Evolutionary conservation across 2,113 vertebrate genomes (phyloP), one percentile per base, ranked within the genome.

Genomic region (Zapornia atra): DNA sequence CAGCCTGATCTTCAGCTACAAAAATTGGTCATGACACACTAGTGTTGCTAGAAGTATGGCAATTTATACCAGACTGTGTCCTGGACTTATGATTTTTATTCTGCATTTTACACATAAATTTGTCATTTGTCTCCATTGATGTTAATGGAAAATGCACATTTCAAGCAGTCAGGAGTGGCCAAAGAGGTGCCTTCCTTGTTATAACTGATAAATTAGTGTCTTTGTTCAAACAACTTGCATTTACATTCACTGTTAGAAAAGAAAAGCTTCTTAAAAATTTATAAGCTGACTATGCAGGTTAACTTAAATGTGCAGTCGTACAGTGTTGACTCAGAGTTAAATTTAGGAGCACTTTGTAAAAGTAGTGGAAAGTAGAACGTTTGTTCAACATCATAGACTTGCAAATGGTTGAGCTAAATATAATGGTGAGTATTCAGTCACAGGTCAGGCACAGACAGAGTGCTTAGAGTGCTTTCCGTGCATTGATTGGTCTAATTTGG

Each of bases 271-370:
- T 97, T 93, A 97, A 95, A 97, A 91, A 96, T 97, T 92, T 94
- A 93, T 94, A 96, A 97, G 93, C 94, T 97, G 96, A 97, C 95
- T 96, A 22, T 88, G 95, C 96, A 97, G 83, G 94, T 95, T 97
- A 96, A 96, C 91, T 94, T 94, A 92, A 94, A 95, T 94, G 77
- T 87, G 87, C 89, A 94, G 42, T 83, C 0, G 11, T 69, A 92
- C 66, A 68, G 90, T 85, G 96, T 97, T 96, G 94, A 93, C 92
- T 97, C 94, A 95, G 84, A 96, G 94, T 93, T 97, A 97, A 96
- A 96, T 96, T 97, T 97, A 97, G 96, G 83, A 82, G 46, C 59
- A 63, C 90, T 97, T 95, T 95, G 75, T 80, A 95, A 95, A 96
- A 95, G 91, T 85, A 31, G 94, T 85, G 80, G 85, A 96, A 96